Conservation (phyloP, 2,113 vertebrate genomes). For the Ciconia stormi region DNA sequence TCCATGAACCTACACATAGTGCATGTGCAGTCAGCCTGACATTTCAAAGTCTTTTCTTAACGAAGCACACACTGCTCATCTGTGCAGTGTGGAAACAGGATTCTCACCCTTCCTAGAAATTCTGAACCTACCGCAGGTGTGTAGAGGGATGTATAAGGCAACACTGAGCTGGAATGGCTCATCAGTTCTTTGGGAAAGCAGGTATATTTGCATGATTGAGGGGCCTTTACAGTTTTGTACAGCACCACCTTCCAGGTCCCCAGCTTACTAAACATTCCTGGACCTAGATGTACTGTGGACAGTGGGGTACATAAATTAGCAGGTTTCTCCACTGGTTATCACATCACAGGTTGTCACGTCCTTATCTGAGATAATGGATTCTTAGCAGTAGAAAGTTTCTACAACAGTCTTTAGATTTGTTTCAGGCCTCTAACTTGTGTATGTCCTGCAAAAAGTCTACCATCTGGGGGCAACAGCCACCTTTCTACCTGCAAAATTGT, state of each 20-base stretch:
- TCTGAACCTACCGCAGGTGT: not conserved
- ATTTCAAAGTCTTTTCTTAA: not conserved
- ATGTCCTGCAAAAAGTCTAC: not conserved
- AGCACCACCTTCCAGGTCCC: too few relatives aligned
- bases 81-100: not conserved
- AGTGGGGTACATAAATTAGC: not conserved
- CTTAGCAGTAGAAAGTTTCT: not conserved
- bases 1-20: not conserved
- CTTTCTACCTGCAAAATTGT: not conserved
- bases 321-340: not conserved
- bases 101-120: not conserved
- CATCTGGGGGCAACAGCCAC: not conserved
- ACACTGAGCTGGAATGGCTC: not conserved
- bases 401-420: not conserved
- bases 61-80: fast-evolving
- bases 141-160: not conserved
- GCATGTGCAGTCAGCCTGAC: not conserved
- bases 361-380: not conserved
- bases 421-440: not conserved
- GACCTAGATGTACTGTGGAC: not conserved
- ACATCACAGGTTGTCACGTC: fast-evolving
- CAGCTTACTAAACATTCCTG: not conserved
- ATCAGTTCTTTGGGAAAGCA: not conserved
- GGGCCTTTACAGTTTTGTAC: not conserved
- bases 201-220: not conserved